Base-by-base conservation (phyloP, 2,113 vertebrate species). In the Oxyruncus cristatus region DNA sequence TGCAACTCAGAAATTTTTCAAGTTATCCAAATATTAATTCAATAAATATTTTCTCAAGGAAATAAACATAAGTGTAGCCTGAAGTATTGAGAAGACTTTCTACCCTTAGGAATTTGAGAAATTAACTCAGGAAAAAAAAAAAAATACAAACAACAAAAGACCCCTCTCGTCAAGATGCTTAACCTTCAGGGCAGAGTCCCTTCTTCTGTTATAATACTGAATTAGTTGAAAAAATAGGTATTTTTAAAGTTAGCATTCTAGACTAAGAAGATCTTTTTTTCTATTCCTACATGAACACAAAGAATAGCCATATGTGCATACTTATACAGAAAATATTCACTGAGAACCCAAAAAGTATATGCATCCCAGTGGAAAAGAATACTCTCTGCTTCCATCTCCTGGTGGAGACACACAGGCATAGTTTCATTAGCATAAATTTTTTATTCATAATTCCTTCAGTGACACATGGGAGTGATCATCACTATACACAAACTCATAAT, bases 401-500 rank as follows among this genome's bases (percentile, higher is more conserved):
- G 68, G 37, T 83, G 50, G 16, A 94, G 17, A 82, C 11, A 32
- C 20, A 78, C 17, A 67, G 23, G 5, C 35, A 81, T 35, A 63
- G 16, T 67, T 95, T 88, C 8, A 76, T 97, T 94, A 94, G 52
- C 90, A 93, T 95, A 77, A 79, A 50, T 4, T 89, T 95, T 92
- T 90, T 89, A 92, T 95, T 95, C 94, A 91, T 92, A 92, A 95
- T 91, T 96, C 50, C 50, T 93, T 88, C 85, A 74, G 35, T 80
- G 88, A 77, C 95, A 96, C 92, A 68, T 93, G 95, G 90, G 94
- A 92, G 89, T 93, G 88, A 97, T 96, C 93, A 96, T 96, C 75
- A 85, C 71, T 83, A 88, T 85, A 85, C 72, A 94, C 75, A 94
- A 92, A 93, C 50, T 77, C 93, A 70, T 96, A 96, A 96, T 96